phyloP scores from a whole-genome alignment of 1,140 invertebrate genomes.

The Diabrotica undecimpunctata region DNA sequence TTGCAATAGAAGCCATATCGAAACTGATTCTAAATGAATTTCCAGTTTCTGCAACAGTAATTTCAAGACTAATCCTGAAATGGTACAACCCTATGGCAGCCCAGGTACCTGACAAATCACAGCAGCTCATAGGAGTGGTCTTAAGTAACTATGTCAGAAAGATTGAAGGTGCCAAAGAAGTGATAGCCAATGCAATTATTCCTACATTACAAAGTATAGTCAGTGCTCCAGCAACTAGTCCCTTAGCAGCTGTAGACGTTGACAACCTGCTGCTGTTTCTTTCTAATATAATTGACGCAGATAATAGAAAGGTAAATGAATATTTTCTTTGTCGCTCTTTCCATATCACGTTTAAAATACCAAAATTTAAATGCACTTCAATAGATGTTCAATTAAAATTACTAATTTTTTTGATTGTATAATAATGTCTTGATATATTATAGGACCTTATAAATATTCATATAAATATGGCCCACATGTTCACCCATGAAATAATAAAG shows the following conservation, averaged over 20 bases:
- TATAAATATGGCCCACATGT: slow-evolving; percentile 7
- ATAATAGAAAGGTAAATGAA: slow-evolving; percentile 3
- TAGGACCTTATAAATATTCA: slow-evolving; percentile 9
- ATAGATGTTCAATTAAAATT: too few species aligned
- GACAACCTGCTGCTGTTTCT: slow-evolving; percentile 34
- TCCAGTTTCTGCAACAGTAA: slow-evolving; percentile 23
- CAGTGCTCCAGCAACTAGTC: slow-evolving; percentile 59
- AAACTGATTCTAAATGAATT: slow-evolving; percentile 24
- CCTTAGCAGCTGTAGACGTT: slow-evolving; percentile 55
- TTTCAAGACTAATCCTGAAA: slow-evolving; percentile 31
- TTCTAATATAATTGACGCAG: slow-evolving; percentile 23
- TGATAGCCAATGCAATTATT: slow-evolving; percentile 58
- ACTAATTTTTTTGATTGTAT: background rate
- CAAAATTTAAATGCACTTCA: too few species aligned
- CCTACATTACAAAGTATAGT: slow-evolving; percentile 57
- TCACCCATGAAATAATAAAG: slow-evolving; percentile 11
- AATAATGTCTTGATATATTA: background rate
- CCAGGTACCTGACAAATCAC: slow-evolving; percentile 17
- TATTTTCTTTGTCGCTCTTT: background rate
- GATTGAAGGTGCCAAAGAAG: slow-evolving; percentile 43
- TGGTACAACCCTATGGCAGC: slow-evolving; percentile 35
- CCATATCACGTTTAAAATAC: background rate
- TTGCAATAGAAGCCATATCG: slow-evolving; percentile 19
- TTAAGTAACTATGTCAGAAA: slow-evolving; percentile 20
- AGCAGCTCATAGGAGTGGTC: slow-evolving; percentile 25